Base-by-base conservation (phyloP, 1,140 invertebrate genomes). In the Drosophila baimaii region DNA sequence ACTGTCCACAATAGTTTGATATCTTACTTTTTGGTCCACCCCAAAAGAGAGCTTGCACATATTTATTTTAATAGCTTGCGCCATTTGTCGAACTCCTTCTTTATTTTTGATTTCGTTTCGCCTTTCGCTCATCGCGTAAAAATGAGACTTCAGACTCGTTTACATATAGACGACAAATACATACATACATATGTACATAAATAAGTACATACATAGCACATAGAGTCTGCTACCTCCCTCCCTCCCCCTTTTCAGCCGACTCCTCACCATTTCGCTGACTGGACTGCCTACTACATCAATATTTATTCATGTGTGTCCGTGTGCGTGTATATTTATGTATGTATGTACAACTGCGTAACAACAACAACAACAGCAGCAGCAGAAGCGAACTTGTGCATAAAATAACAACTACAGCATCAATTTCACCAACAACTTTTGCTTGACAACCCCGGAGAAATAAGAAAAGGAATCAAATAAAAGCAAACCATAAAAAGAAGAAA, bases 31-130 rank as follows among this genome's bases (percentile, higher is more conserved):
- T 27, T 10, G 59, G 73, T 23, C 47, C 71, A 49, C 52, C 54
- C 46, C 9, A 58, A 75, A 55, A 56, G 41, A 33, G 47, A 62
- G 39, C 54, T 31, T 47, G 59, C 29, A 64, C 57, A 58, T 77
- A 75, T 77, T 77, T 77, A 77, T 75, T 77, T 77, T 77, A 77
- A 77, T 77, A 77, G 73, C 76, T 78, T 77, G 65, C 64, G 72
- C 72, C 72, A 77, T 77, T 77, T 77, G 74, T 78, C 64, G 64
- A 78, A 78, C 57, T 77, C 39, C 75, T 77, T 76, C 71, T 76
- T 77, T 79, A 77, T 78, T 52, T 78, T 78, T 78, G 62, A 66
- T 69, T 76, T 75, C n/a, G 23, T 43, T 61, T 56, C 49, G 33
- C 35, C 57, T 62, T 64, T 59, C 39, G 49, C 41, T 62, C 58